phyloP scores from a whole-genome alignment of 2,113 vertebrate species.

The Serinus canaria region DNA sequence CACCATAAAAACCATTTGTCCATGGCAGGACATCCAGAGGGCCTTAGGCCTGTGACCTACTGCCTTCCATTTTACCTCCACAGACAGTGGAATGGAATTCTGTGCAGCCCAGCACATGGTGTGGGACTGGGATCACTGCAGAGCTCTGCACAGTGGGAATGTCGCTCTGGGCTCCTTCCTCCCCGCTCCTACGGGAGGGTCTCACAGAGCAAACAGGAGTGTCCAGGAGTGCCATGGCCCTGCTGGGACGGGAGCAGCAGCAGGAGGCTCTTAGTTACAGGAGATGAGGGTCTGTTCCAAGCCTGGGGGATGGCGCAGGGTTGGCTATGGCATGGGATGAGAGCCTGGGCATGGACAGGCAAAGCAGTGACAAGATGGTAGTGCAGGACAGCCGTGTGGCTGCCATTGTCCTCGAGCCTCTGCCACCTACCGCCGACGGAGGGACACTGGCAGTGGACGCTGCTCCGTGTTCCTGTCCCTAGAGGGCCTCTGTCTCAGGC shows the following conservation, averaged over 20 bases:
- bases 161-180: neutral
- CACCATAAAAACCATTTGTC: neutral
- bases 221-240: neutral
- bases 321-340: constrained; percentile 63
- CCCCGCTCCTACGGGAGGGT: rapidly evolving
- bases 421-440: neutral
- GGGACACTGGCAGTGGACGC: rapidly evolving
- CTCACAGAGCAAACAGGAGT: neutral
- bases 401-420: neutral
- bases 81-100: rapidly evolving
- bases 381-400: neutral
- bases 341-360: constrained; percentile 57
- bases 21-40: neutral
- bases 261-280: neutral
- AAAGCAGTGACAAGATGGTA: constrained; percentile 57
- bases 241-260: neutral
- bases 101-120: neutral
- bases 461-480: neutral
- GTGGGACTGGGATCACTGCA: neutral
- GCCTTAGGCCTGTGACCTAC: neutral
- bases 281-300: neutral
- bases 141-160: neutral
- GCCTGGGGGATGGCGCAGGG: neutral
- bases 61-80: neutral
- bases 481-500: neutral